Evolutionary conservation across 2,797 vertebrate species (phyloP).

Genomic region (Lycodopsis pacificus): DNA sequence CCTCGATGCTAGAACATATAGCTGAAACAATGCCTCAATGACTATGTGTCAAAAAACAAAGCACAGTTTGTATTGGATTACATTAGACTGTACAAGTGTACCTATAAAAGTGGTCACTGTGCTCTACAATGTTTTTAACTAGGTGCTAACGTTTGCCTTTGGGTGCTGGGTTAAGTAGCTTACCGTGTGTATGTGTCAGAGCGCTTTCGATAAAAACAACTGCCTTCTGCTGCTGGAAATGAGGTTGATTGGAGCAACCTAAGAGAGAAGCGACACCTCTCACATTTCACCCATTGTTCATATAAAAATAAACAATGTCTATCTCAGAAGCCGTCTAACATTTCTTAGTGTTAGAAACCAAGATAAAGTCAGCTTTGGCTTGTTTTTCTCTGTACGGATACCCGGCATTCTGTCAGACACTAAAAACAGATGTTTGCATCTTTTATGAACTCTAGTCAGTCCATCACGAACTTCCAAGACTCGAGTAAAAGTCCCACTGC

Average conservation of each 20-base stretch:
- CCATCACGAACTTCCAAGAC: constrained; percentile 7
- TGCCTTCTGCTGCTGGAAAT: not conserved
- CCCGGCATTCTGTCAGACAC: not conserved
- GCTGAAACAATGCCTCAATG: not conserved
- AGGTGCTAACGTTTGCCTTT: not conserved
- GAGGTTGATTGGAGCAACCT: not conserved
- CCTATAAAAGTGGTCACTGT: not conserved
- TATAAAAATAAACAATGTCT: not conserved
- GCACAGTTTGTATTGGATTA: not conserved
- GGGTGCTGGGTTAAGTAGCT: too few species aligned
- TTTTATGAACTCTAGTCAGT: constrained; percentile 28
- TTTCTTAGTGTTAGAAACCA: not conserved
- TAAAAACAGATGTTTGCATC: constrained; percentile 28
- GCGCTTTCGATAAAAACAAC: too few species aligned
- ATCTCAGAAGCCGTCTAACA: not conserved
- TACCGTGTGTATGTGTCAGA: not conserved
- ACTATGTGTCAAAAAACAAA: not conserved
- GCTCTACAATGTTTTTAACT: not conserved
- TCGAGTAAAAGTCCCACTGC: not conserved
- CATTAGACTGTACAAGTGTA: not conserved
- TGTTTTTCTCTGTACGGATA: not conserved
- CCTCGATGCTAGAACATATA: not conserved
- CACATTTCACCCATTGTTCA: not conserved
- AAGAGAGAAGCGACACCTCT: not conserved
- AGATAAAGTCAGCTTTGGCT: not conserved